Evolutionary conservation across 2,888 invertebrate species (phyloP).

Genomic region (Thera britannica): DNA sequence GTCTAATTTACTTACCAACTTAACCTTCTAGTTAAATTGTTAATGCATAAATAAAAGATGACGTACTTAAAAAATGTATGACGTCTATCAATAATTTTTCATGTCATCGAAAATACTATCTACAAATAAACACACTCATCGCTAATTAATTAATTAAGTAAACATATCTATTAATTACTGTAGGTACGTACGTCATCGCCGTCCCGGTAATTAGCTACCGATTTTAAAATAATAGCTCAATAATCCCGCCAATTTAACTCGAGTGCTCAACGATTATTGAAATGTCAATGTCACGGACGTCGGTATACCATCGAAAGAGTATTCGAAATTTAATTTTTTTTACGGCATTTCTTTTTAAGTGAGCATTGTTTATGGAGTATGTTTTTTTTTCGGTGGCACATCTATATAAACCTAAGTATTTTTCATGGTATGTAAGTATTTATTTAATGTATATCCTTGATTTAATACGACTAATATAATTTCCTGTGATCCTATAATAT

Average conservation of each 20-base stretch:
- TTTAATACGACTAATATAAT: no score
- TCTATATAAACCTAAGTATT: no score
- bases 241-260: constrained; percentile 27
- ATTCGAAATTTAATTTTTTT: neutral
- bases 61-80: no score
- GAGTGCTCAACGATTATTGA: constrained; percentile 29
- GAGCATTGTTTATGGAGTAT: neutral
- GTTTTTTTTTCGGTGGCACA: no score
- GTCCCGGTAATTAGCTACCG: constrained; percentile 15
- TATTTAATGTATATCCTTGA: no score
- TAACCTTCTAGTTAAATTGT: neutral
- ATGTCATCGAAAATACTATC: neutral
- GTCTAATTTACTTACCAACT: neutral
- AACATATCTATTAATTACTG: neutral
- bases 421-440: no score
- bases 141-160: neutral
- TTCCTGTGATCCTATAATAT: no score
- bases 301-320: neutral
- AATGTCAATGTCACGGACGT: constrained; percentile 36
- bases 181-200: constrained; percentile 14
- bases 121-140: neutral
- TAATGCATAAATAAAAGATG: no score
- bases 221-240: constrained; percentile 13
- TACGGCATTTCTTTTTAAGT: no score
- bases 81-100: no score